Percentiles rank a stretch among this genome's conserved stretches.
phyloP scores from a whole-genome alignment of 1,140 invertebrate genomes.

The Bilobella aurantiaca region DNA sequence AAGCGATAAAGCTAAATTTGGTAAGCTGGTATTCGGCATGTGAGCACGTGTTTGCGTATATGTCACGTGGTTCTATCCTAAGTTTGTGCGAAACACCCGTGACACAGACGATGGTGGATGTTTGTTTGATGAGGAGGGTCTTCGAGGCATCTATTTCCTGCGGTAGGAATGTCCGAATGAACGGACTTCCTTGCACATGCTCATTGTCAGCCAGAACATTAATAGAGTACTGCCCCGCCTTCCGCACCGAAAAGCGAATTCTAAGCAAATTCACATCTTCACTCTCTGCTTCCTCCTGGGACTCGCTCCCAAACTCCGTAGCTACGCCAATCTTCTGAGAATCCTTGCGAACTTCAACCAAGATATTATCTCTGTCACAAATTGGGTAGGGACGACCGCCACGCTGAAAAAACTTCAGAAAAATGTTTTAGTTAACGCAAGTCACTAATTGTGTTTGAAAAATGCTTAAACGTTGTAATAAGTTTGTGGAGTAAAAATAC shows the following conservation, averaged over 20 bases:
- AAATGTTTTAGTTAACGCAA: too few species aligned
- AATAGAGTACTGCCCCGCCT: slow-evolving; percentile 77
- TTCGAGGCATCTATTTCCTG: slow-evolving; percentile 72
- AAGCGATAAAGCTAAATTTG: slow-evolving; percentile 26
- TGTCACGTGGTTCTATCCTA: slow-evolving; percentile 75
- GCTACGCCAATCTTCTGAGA: slow-evolving; percentile 69
- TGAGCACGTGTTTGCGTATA: slow-evolving; percentile 71
- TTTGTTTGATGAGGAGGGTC: slow-evolving; percentile 72
- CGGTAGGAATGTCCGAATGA: slow-evolving; percentile 48
- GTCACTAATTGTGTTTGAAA: too few species aligned
- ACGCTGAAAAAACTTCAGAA: slow-evolving; percentile 70
- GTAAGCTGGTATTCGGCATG: slow-evolving; percentile 29
- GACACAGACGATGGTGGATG: slow-evolving; percentile 73
- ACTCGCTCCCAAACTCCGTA: slow-evolving; percentile 70
- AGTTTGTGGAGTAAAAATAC: too few species aligned
- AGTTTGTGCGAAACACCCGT: slow-evolving; percentile 63
- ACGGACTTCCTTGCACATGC: slow-evolving; percentile 52
- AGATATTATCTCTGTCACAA: slow-evolving; percentile 76
- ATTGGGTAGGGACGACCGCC: slow-evolving; percentile 85
- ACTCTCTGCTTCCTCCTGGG: slow-evolving; percentile 61
- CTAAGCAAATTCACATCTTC: slow-evolving; percentile 67
- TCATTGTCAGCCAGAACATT: slow-evolving; percentile 40
- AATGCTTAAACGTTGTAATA: too few species aligned
- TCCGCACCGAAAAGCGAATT: slow-evolving; percentile 81
- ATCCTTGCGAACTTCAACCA: slow-evolving; percentile 73